phyloP scores from a whole-genome alignment of 2,888 invertebrate genomes.

The Cordilura impudica region DNA sequence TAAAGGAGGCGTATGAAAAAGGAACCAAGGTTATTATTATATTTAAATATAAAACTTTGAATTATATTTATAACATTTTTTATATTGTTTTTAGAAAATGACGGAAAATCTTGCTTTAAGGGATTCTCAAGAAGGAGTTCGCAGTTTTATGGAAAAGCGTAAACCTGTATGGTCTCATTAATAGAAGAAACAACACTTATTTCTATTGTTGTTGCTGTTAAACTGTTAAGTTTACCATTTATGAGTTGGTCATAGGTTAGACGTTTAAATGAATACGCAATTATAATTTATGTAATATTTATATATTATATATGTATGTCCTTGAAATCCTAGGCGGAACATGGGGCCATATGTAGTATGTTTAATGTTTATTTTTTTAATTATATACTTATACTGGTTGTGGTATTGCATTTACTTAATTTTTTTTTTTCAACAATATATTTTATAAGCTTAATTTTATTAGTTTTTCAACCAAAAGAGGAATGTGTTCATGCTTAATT shows the following conservation, averaged over 20 bases:
- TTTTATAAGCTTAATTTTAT: not conserved
- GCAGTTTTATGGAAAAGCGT: slow-evolving; percentile 92
- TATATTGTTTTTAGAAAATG: slow-evolving; percentile 80
- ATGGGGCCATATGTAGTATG: too few relatives aligned
- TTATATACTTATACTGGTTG: not conserved
- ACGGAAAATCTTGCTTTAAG: slow-evolving; percentile 86
- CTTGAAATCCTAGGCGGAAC: too few relatives aligned
- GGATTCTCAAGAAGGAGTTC: slow-evolving; percentile 95
- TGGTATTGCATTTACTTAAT: slow-evolving; percentile 31
- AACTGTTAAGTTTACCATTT: not conserved
- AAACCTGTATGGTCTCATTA: slow-evolving; percentile 84
- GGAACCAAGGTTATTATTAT: slow-evolving; percentile 80
- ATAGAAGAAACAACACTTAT: slow-evolving; percentile 14
- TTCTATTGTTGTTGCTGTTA: not conserved
- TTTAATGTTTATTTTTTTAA: not conserved
- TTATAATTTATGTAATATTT: too few relatives aligned
- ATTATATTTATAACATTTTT: not conserved
- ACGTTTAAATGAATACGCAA: not conserved
- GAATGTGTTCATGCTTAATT: too few relatives aligned
- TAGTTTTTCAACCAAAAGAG: too few relatives aligned
- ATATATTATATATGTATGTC: too few relatives aligned
- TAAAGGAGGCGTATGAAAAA: slow-evolving; percentile 86
- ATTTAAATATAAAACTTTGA: too few relatives aligned
- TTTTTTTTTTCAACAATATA: too few relatives aligned
- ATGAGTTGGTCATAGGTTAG: not conserved